phyloP scores from a whole-genome alignment of 2,113 vertebrate species.

The Gnathonemus echidnorhynchus region DNA sequence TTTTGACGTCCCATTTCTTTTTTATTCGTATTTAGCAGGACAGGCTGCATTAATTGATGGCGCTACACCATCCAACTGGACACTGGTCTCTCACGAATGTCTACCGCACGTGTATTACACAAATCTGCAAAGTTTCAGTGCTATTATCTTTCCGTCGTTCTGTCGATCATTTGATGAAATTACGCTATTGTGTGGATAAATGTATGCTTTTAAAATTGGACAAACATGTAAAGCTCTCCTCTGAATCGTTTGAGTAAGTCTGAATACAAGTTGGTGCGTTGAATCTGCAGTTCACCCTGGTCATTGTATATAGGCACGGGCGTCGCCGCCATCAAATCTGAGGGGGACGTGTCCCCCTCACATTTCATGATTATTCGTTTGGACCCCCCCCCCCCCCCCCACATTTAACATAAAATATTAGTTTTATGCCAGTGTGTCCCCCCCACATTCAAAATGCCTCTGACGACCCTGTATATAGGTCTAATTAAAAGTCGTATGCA shows the following conservation, averaged over 20 bases:
- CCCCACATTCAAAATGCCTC: too few species aligned
- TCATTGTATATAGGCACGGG: not conserved
- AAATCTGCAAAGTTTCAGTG: not conserved
- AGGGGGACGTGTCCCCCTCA: too few species aligned
- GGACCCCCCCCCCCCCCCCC: too few species aligned
- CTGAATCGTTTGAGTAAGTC: not conserved
- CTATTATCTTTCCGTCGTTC: not conserved
- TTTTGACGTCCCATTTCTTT: not conserved
- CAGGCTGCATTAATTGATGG: not conserved
- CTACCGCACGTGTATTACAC: not conserved
- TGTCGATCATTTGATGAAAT: not conserved
- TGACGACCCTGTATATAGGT: not conserved
- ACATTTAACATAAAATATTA: too few species aligned
- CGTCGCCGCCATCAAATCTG: too few species aligned
- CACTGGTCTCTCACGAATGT: slow-evolving; percentile 59
- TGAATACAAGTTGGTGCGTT: not conserved
- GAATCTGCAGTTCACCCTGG: not conserved
- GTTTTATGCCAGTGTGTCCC: too few species aligned
- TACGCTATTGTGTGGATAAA: not conserved
- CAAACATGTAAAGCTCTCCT: not conserved
- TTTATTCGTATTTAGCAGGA: not conserved
- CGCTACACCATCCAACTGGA: too few species aligned
- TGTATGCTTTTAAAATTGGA: not conserved
- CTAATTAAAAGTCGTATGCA: not conserved
- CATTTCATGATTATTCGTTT: too few species aligned